These are phyloP conservation scores for Garra rufa DNA, from an alignment of 2,113 vertebrate genomes.

Conservation along the genomic window DNA sequence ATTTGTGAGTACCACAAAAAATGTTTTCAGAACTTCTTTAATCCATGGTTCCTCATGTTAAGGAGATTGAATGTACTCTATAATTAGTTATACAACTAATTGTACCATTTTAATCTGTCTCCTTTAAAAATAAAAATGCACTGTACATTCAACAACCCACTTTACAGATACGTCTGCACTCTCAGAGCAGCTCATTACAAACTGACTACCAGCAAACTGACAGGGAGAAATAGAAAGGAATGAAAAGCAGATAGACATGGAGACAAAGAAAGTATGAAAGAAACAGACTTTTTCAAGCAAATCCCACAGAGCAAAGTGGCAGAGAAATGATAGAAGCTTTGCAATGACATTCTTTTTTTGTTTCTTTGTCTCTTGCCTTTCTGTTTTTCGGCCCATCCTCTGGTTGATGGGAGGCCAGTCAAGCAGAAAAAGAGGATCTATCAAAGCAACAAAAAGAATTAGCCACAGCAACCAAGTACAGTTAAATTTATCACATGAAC, in stretches of 20 bases:
- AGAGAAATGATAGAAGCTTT: conserved; percentile 38
- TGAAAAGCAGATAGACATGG: conserved; percentile 4
- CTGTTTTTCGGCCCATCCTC: not conserved
- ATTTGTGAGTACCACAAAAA: not conserved
- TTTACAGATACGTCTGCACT: conserved; percentile 14
- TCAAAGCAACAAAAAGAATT: not conserved
- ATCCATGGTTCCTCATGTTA: not conserved
- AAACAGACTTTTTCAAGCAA: conserved; percentile 33
- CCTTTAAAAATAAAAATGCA: conserved; percentile 23
- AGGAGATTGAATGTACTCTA: not conserved
- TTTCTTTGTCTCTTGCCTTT: not conserved
- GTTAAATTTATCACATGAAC: not conserved
- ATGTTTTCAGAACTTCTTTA: not conserved
- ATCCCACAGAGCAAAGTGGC: conserved; percentile 48
- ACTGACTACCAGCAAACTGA: not conserved
- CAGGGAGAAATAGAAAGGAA: conserved; percentile 8
- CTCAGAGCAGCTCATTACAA: conserved; percentile 42
- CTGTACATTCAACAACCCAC: conserved; percentile 6
- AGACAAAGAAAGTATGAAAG: not conserved
- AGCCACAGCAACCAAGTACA: conserved; percentile 12
- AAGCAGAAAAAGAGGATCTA: conserved; percentile 34
- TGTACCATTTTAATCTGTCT: not conserved
- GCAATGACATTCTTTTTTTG: conserved; percentile 45
- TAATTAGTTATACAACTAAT: conserved; percentile 13
- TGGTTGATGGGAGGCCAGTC: conserved; percentile 43